phyloP scores from a whole-genome alignment of 2,113 vertebrate genomes.

The Channa maculata region DNA sequence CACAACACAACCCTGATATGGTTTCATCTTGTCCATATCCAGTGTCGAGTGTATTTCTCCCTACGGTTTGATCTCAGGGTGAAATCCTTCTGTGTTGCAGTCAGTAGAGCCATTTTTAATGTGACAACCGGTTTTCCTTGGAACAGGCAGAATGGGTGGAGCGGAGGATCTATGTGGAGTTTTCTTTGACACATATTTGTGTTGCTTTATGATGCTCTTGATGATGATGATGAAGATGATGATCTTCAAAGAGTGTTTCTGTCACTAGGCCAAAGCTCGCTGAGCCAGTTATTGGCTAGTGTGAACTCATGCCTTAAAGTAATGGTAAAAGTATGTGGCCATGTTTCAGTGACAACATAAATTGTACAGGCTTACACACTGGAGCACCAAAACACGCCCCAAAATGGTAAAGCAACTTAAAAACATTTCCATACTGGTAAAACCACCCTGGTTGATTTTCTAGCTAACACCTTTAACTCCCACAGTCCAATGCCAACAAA shows the following conservation, averaged over 20 bases:
- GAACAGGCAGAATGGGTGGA: background rate
- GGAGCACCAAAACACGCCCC: background rate
- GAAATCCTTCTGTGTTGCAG: background rate
- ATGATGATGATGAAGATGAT: no score
- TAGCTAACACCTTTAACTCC: constrained; percentile 26
- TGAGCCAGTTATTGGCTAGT: background rate
- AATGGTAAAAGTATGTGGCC: constrained; percentile 2
- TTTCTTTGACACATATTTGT: background rate
- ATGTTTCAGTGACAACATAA: constrained; percentile 18
- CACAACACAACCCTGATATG: constrained; percentile 18
- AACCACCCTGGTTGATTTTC: constrained; percentile 8
- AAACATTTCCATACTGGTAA: background rate
- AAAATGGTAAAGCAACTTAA: constrained; percentile 3
- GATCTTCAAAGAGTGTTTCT: constrained; percentile 25
- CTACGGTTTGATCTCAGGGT: constrained; percentile 2
- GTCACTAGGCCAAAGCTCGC: background rate
- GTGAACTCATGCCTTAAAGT: constrained; percentile 3
- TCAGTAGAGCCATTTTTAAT: background rate
- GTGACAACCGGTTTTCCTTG: background rate
- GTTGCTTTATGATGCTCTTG: background rate
- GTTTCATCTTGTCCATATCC: constrained; percentile 15
- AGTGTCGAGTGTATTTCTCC: constrained; percentile 2
- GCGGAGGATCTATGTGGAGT: background rate
- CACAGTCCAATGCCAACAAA: constrained; percentile 20
- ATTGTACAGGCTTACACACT: background rate